Base-by-base conservation (phyloP, 2,113 vertebrate genomes). In the Vidua macroura region DNA sequence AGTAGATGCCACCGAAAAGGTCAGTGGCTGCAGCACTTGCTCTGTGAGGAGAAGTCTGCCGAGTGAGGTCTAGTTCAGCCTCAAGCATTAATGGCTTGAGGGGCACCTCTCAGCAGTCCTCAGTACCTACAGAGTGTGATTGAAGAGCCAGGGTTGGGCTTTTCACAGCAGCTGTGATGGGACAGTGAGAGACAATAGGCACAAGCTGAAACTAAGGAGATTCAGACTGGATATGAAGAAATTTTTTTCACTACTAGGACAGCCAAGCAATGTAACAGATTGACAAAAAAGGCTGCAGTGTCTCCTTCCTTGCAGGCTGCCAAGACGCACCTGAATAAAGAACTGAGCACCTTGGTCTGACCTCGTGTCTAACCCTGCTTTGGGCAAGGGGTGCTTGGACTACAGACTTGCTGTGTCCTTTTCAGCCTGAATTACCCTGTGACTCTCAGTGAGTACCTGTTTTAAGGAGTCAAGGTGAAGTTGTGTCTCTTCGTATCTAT, bases 21-120 rank as follows among this genome's bases (percentile, higher is more conserved):
- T 24, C 0, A 1, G 30, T 43, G 37, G 7, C 44, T 69, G 67
- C 35, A 83, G 75, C 20, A 41, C 44, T 82, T 79, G 14, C 27
- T 46, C 43, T 75, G 48, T 2, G 2, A 90, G 64, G 19, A 69
- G 15, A 14, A 41, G 41, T 19, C 68, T 73, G 58, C 23, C 73
- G n/a, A 17, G 27, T 28, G 72, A 58, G 5, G 5, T 70, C n/a
- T 62, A 39, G 16, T 53, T 77, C 59, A 91, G 39, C n/a, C 48
- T 83, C 2, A 1, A 56, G 75, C 27, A 83, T 35, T 1, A 0
- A 4, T 25, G 10, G 51, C 35, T 93, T 62, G 2, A 0, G 46
- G 23, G 13, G 4, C n/a, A 51, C 6, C 13, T 78, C 44, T 82
- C 21, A 70, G 56, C 69, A 75, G 25, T 33, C 35, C 33, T 33